These are phyloP conservation scores for Archegozetes longisetosus DNA, from an alignment of 1,140 invertebrate genomes.

Conservation along the genomic window DNA sequence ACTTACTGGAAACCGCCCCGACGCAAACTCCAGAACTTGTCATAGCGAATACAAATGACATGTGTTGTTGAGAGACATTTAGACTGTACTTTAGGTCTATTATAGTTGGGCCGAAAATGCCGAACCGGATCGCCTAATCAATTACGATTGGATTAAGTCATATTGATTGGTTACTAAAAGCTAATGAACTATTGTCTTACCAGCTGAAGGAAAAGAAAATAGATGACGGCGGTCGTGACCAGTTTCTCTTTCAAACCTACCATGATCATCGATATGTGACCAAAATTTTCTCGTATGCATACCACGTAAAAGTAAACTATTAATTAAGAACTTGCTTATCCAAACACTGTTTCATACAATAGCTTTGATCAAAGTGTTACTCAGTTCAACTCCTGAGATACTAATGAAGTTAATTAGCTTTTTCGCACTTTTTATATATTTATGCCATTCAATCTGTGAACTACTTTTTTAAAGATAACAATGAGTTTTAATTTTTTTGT, in stretches of 20 bases:
- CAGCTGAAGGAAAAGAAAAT: constrained; percentile 11
- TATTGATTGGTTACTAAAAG: neutral
- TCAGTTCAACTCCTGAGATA: neutral
- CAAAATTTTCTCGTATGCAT: constrained; percentile 1
- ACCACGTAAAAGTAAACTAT: neutral
- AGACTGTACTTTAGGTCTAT: neutral
- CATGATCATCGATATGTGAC: constrained; percentile 6
- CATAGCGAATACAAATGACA: neutral
- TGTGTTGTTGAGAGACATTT: neutral
- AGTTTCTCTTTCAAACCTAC: constrained; percentile 1
- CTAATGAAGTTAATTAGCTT: neutral
- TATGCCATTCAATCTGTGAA: neutral
- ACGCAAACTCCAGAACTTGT: neutral
- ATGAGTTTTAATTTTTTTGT: neutral
- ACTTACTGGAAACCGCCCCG: constrained; percentile 1
- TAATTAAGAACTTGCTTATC: neutral
- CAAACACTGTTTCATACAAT: too few relatives aligned
- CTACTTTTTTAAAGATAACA: neutral
- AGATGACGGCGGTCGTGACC: constrained; percentile 5
- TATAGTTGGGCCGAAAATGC: constrained; percentile 11
- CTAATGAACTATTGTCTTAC: neutral
- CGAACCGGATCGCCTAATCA: neutral
- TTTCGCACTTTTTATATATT: neutral
- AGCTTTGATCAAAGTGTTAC: neutral
- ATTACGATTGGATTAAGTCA: neutral